phyloP scores from a whole-genome alignment of 2,888 invertebrate species.

The Leptopilina syphax region DNA sequence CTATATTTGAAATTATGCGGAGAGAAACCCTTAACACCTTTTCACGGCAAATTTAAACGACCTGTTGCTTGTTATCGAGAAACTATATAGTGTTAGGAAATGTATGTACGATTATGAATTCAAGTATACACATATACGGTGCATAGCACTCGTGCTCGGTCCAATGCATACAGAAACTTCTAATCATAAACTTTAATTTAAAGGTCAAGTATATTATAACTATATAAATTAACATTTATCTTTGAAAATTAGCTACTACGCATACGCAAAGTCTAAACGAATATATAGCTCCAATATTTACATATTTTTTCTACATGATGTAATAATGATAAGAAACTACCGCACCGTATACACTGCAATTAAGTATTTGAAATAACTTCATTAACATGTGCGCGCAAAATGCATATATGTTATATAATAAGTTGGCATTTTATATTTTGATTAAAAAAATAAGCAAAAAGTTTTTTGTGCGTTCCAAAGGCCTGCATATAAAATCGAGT shows the following conservation, averaged over 20 bases:
- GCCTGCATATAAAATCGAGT: slow-evolving; percentile 10
- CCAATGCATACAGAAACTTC: not conserved
- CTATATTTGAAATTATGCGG: slow-evolving; percentile 1
- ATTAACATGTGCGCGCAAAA: no score
- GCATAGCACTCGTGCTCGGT: not conserved
- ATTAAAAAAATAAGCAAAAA: not conserved
- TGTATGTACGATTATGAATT: not conserved
- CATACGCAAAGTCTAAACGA: not conserved
- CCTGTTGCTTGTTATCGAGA: slow-evolving; percentile 55
- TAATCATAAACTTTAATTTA: not conserved
- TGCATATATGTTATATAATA: no score
- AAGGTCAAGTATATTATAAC: slow-evolving; percentile 12
- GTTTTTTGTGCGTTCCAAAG: slow-evolving; percentile 3
- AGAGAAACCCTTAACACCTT: slow-evolving; percentile 47
- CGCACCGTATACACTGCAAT: no score
- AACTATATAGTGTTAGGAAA: slow-evolving; percentile 24
- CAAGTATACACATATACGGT: not conserved
- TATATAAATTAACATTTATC: not conserved
- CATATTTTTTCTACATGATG: not conserved
- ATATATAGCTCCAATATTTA: not conserved
- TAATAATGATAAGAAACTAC: not conserved
- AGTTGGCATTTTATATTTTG: not conserved
- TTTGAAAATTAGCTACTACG: not conserved
- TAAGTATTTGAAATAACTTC: no score
- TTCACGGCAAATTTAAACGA: slow-evolving; percentile 49